These are phyloP conservation scores for Dromius quadrimaculatus DNA, from an alignment of 2,888 invertebrate genomes.

Conservation along the genomic window DNA sequence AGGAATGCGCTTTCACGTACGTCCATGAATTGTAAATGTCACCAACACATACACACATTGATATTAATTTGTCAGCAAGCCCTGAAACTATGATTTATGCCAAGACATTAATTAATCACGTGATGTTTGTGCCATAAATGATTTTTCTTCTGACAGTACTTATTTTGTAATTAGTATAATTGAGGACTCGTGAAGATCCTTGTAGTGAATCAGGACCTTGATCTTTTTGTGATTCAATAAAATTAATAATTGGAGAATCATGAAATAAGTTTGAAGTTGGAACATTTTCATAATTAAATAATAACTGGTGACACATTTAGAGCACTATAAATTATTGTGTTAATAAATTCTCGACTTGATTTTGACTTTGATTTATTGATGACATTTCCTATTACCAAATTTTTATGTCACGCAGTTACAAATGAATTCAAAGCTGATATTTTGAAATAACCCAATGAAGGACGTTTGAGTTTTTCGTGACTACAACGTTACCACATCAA, in stretches of 20 bases:
- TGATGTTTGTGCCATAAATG: constrained; percentile 8
- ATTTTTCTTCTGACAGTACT: neutral
- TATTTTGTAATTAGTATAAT: constrained; percentile 46
- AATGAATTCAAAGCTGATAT: too few relatives aligned
- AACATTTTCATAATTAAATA: constrained; percentile 12
- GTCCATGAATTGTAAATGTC: constrained; percentile 41
- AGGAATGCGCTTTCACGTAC: constrained; percentile 50
- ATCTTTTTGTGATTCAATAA: too few relatives aligned
- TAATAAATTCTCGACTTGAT: constrained; percentile 43
- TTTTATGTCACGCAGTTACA: too few relatives aligned
- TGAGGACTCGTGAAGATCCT: constrained; percentile 32
- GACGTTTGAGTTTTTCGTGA: too few relatives aligned
- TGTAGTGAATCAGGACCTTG: constrained; percentile 44
- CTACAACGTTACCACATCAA: constrained; percentile 12
- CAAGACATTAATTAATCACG: constrained; percentile 21
- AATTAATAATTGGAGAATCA: too few relatives aligned
- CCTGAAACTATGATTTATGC: constrained; percentile 28
- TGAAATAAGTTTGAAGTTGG: too few relatives aligned
- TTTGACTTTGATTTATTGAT: constrained; percentile 34
- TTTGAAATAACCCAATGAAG: too few relatives aligned
- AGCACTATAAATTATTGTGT: constrained; percentile 44
- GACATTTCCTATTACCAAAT: too few relatives aligned
- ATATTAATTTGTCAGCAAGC: constrained; percentile 34
- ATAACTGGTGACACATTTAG: constrained; percentile 40
- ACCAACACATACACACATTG: constrained; percentile 8